Evolutionary conservation across 2,888 invertebrate species (phyloP), one percentile per base, ranked within the genome.

Genomic region (Eupithecia pulchellata): DNA sequence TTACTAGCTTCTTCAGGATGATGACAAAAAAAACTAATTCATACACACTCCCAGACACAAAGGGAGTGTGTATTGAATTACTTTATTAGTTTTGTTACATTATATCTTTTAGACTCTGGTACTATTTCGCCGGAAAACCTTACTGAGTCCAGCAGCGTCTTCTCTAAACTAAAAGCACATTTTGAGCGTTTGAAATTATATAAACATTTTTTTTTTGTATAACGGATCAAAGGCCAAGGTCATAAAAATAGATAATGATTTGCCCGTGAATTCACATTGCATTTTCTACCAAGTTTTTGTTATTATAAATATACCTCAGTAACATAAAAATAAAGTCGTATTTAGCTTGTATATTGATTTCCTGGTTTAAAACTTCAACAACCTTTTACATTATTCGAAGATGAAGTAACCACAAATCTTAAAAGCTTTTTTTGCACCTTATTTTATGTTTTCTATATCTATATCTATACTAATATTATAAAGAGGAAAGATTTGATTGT

Each of bases 381-480:
- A 63, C 27, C 42, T 63, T 61, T 61, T 34, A 61, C 61, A 36
- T 60, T 61, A 61, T 61, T 61, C 36, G 61, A 61, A 61, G 61
- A 61, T 34, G 34, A 25, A 20, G n/a, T 60, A 8, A 11, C 9
- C 11, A 60, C 58, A 29, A 30, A 60, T 30, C n/a, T 14, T 60
- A 32, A n/a, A 60, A 60, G 58, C n/a, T 3, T 58, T 60, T 57
- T 60, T 60, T 60, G 30, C 30, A 30, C 57, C 8, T 30, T 60
- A 30, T 60, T 60, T 57, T 32, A 17, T 30, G n/a, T 60, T n/a
- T 30, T 57, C n/a, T n/a, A n/a, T n/a, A n/a, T n/a, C n/a, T n/a
- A n/a, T n/a, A n/a, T n/a, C n/a, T n/a, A n/a, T n/a, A n/a, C n/a
- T n/a, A n/a, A n/a, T n/a, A n/a, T n/a, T n/a, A n/a, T n/a, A n/a